phyloP scores from a whole-genome alignment of 2,113 vertebrate species.

The Talpa occidentalis region DNA sequence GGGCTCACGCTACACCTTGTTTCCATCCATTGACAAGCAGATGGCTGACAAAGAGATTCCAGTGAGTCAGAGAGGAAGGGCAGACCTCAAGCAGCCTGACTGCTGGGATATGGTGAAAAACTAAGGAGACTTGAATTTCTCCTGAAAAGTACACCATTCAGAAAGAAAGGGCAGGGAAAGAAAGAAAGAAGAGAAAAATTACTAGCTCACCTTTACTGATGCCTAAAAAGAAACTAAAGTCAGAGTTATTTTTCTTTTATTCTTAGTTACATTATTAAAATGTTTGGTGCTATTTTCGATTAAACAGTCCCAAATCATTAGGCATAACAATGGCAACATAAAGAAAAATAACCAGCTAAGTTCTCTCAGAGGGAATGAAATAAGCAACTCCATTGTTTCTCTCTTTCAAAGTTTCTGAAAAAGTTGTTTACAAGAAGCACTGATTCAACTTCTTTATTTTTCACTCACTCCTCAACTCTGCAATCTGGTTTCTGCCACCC shows the following conservation, averaged over 20 bases:
- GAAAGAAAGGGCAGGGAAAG: not conserved
- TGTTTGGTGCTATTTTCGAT: not conserved
- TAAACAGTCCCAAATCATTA: not conserved
- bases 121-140: not conserved
- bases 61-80: slow-evolving; percentile 39
- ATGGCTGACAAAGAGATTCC: slow-evolving; percentile 47
- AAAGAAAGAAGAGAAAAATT: slow-evolving; percentile 19
- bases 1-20: slow-evolving; percentile 48
- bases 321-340: not conserved
- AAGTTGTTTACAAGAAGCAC: not conserved
- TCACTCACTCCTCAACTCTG: not conserved
- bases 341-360: not conserved
- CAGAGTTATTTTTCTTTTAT: slow-evolving; percentile 1
- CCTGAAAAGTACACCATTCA: slow-evolving; percentile 7
- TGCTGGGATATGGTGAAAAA: slow-evolving; percentile 11
- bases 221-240: slow-evolving; percentile 32
- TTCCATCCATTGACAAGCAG: slow-evolving; percentile 51
- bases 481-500: not conserved
- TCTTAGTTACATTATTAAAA: not conserved
- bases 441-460: not conserved
- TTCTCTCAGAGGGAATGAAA: not conserved
- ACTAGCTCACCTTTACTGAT: not conserved
- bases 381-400: not conserved
- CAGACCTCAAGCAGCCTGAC: not conserved
- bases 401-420: slow-evolving; percentile 5